Evolutionary conservation across 2,888 invertebrate species (phyloP).

Genomic region (Cryptocephalus primarius): DNA sequence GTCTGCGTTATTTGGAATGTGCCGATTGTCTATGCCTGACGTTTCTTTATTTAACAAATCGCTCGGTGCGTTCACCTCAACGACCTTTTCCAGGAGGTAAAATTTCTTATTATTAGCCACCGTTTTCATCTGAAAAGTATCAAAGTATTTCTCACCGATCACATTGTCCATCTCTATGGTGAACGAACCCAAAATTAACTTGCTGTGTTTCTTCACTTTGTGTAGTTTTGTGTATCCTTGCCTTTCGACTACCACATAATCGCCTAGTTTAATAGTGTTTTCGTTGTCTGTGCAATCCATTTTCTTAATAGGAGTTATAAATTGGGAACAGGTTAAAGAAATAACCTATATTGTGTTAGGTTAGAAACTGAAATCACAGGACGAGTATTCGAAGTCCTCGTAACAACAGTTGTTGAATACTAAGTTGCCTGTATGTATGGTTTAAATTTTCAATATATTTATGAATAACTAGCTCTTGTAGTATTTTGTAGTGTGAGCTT

Average conservation of each 20-base stretch:
- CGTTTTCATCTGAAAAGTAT: slow-evolving; percentile 65
- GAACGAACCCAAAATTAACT: slow-evolving; percentile 57
- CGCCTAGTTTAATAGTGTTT: slow-evolving; percentile 49
- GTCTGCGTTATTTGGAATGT: slow-evolving; percentile 64
- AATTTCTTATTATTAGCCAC: slow-evolving; percentile 43
- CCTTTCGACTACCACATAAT: slow-evolving; percentile 65
- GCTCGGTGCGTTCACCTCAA: slow-evolving; percentile 46
- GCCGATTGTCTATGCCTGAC: slow-evolving; percentile 74
- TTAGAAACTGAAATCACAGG: not conserved
- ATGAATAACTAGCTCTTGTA: too few species aligned
- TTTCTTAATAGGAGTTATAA: slow-evolving; percentile 1
- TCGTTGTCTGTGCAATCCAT: slow-evolving; percentile 8
- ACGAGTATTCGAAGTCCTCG: not conserved
- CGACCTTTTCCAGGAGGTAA: slow-evolving; percentile 43
- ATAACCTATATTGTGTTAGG: not conserved
- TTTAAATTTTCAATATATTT: too few species aligned
- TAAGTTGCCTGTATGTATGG: too few species aligned
- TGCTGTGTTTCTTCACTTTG: slow-evolving; percentile 54
- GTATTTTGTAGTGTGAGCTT: too few species aligned
- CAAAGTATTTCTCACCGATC: slow-evolving; percentile 58
- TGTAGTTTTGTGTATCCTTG: slow-evolving; percentile 69
- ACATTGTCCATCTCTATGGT: slow-evolving; percentile 55
- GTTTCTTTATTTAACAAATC: slow-evolving; percentile 50
- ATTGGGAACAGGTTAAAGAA: slow-evolving; percentile 3
- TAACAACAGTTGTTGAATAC: too few species aligned